Percentiles rank a stretch among this genome's conserved stretches.
phyloP scores from a whole-genome alignment of 2,797 vertebrate genomes.

The Parauchenoglanis ngamensis region DNA sequence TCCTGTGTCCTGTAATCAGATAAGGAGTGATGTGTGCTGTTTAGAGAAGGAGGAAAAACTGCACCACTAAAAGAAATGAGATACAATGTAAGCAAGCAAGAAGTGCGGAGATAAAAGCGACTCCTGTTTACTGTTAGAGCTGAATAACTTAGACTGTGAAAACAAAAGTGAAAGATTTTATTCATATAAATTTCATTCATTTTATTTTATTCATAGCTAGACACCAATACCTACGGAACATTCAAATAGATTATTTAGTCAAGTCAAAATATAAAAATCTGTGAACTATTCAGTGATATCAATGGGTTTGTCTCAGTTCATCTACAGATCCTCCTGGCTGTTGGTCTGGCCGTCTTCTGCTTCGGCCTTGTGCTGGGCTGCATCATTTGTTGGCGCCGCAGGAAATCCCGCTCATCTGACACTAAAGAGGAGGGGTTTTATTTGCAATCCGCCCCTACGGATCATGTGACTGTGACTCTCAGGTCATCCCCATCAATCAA shows the following conservation, averaged over 20 bases:
- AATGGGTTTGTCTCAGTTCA: slow-evolving; percentile 65
- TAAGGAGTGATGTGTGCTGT: slow-evolving; percentile 53
- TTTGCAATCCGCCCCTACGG: slow-evolving; percentile 41
- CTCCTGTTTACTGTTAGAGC: not conserved
- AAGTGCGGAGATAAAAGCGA: not conserved
- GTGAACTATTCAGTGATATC: not conserved
- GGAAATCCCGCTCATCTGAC: slow-evolving; percentile 52
- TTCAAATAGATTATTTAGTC: not conserved
- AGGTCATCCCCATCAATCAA: slow-evolving; percentile 60
- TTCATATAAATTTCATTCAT: too few relatives aligned
- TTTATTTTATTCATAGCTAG: too few relatives aligned
- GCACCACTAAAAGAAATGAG: slow-evolving; percentile 2
- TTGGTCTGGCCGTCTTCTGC: slow-evolving; percentile 77
- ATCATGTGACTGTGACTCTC: slow-evolving; percentile 63
- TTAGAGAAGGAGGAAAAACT: slow-evolving; percentile 14
- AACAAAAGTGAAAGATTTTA: not conserved
- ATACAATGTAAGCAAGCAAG: not conserved
- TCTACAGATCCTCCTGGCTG: slow-evolving; percentile 78
- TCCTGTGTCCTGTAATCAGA: slow-evolving; percentile 67
- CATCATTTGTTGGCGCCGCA: slow-evolving; percentile 73
- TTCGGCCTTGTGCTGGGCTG: slow-evolving; percentile 78
- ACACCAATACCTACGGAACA: too few relatives aligned
- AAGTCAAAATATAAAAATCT: not conserved
- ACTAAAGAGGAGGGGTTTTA: slow-evolving; percentile 68
- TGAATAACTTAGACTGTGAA: not conserved